Evolutionary conservation across 1,140 invertebrate genomes (phyloP).

Genomic region (Triops longicaudatus): DNA sequence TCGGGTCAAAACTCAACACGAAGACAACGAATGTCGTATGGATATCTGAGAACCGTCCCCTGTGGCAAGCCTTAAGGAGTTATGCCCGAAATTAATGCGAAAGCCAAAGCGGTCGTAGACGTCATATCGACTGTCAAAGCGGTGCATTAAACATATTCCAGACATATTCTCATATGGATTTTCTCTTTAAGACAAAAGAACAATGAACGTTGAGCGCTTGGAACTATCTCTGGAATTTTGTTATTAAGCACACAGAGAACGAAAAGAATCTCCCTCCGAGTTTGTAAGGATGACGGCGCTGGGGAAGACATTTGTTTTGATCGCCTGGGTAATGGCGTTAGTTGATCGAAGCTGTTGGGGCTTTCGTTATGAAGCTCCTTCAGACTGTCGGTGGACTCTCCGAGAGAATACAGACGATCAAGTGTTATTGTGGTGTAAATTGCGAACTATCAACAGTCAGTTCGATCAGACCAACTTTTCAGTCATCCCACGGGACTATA

Average conservation of each 20-base stretch:
- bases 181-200: no score
- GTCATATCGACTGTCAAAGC: no score
- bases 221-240: no score
- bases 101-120: no score
- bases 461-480: conserved; percentile 79
- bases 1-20: background rate
- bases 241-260: no score
- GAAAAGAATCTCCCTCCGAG: no score
- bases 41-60: background rate
- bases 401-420: conserved; percentile 46
- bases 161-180: no score
- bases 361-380: conserved; percentile 65
- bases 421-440: conserved; percentile 65
- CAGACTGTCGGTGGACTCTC: conserved; percentile 66
- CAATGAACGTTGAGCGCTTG: no score
- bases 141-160: no score
- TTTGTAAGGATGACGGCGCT: background rate
- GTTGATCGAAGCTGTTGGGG: background rate
- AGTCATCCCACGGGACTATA: conserved; percentile 75
- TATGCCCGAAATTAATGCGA: background rate
- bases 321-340: background rate
- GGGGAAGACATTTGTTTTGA: background rate
- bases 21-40: background rate
- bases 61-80: background rate
- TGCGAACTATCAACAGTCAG: conserved; percentile 68